These are phyloP conservation scores for Meriones unguiculatus DNA, from an alignment of 2,113 vertebrate genomes.

Conservation along the genomic window DNA sequence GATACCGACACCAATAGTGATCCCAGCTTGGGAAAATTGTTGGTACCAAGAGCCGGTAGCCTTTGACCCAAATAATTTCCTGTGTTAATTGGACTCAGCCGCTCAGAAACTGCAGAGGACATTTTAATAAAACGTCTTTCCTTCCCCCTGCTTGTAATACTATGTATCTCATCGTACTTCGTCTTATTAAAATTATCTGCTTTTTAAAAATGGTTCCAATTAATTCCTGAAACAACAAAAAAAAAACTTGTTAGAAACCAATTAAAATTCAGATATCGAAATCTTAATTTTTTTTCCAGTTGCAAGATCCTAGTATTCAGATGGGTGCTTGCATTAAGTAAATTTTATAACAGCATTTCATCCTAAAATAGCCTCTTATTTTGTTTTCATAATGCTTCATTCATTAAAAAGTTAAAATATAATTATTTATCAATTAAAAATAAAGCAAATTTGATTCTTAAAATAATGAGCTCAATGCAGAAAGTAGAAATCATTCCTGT, in stretches of 20 bases:
- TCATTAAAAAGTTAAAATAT: slow-evolving; percentile 43
- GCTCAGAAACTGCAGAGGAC: slow-evolving; percentile 38
- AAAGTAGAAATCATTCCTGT: not conserved
- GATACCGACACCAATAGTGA: not conserved
- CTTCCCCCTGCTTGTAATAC: not conserved
- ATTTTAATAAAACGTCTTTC: slow-evolving; percentile 42
- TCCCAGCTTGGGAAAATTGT: not conserved
- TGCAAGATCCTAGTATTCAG: not conserved
- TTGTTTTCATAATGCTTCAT: slow-evolving; percentile 46
- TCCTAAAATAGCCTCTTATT: slow-evolving; percentile 27
- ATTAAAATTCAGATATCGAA: slow-evolving; percentile 62
- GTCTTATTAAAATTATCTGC: slow-evolving; percentile 57
- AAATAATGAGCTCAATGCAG: not conserved
- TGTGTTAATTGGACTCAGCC: slow-evolving; percentile 40
- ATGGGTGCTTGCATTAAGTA: not conserved
- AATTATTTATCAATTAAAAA: slow-evolving; percentile 49
- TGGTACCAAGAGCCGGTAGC: not conserved
- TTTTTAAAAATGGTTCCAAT: slow-evolving; percentile 52
- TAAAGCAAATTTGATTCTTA: slow-evolving; percentile 32
- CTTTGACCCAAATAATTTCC: slow-evolving; percentile 19
- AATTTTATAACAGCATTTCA: slow-evolving; percentile 5
- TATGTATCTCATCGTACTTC: not conserved
- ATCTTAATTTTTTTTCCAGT: not conserved
- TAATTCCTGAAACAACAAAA: slow-evolving; percentile 46
- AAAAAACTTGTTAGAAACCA: slow-evolving; percentile 51